phyloP scores from a whole-genome alignment of 2,797 vertebrate genomes.

The Percopsis omiscomaycus region DNA sequence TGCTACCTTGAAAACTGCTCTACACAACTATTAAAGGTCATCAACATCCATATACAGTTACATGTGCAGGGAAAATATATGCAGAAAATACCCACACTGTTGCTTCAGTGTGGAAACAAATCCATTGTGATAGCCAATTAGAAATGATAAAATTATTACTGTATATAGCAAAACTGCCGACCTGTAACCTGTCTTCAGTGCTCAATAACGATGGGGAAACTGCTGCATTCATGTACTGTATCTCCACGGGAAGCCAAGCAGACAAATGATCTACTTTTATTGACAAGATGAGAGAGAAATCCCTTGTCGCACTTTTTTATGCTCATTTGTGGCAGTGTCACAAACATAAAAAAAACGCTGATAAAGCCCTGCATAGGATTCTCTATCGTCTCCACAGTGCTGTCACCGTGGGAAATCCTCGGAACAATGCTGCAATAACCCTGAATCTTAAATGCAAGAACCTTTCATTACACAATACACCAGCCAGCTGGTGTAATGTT shows the following conservation, averaged over 20 bases:
- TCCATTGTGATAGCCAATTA: constrained; percentile 16
- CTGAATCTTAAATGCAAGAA: constrained; percentile 25
- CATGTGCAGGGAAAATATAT: neutral
- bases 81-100: neutral
- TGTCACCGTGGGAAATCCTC: constrained; percentile 24
- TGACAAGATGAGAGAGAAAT: constrained; percentile 62
- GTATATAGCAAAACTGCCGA: constrained; percentile 34
- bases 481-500: neutral
- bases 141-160: constrained; percentile 33
- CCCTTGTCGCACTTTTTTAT: constrained; percentile 40
- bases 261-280: constrained; percentile 56
- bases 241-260: constrained; percentile 34
- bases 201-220: constrained; percentile 45
- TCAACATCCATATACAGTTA: neutral
- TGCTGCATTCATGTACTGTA: constrained; percentile 11
- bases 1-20: too few species aligned
- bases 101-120: constrained; percentile 4
- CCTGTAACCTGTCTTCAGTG: constrained; percentile 20
- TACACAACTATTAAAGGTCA: neutral
- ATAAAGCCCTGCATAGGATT: constrained; percentile 24
- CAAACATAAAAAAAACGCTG: constrained; percentile 22
- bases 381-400: constrained; percentile 13
- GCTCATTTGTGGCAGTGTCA: constrained; percentile 5
- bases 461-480: neutral
- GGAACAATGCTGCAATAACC: constrained; percentile 17